Conservation (phyloP, 2,797 vertebrate genomes). For the Gymnopithys bicolor region DNA sequence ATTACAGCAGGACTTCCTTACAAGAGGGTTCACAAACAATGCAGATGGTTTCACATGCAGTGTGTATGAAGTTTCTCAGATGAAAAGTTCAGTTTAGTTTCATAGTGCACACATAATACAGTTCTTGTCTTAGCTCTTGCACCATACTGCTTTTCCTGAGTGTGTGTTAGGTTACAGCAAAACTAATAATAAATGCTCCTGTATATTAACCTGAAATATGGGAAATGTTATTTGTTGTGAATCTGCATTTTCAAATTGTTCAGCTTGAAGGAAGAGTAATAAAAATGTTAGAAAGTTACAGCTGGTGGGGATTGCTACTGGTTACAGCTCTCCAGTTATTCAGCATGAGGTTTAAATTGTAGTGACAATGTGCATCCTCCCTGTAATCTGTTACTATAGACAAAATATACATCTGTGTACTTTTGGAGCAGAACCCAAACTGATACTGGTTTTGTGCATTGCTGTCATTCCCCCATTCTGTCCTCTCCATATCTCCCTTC, state of each 20-base stretch:
- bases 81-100: not conserved
- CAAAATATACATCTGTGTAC: not conserved
- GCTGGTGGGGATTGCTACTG: not conserved
- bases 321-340: not conserved
- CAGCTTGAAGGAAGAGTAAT: not conserved
- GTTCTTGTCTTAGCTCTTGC: not conserved
- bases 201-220: not conserved
- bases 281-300: not conserved
- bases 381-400: not conserved
- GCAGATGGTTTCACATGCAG: not conserved
- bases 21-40: not conserved
- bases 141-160: not conserved
- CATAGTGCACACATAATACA: not conserved
- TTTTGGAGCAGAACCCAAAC: not conserved
- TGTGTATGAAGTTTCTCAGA: not conserved
- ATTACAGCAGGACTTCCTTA: slow-evolving; percentile 47
- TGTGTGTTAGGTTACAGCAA: not conserved
- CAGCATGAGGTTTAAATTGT: not conserved
- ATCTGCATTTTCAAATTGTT: not conserved
- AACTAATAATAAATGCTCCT: not conserved
- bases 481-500: not conserved
- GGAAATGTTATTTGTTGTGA: not conserved
- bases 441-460: not conserved
- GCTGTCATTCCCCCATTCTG: not conserved
- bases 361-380: not conserved